Percentiles rank a stretch among this genome's conserved stretches.
These are phyloP conservation scores for Limnephilus lunatus DNA, from an alignment of 2,888 invertebrate species.

Conservation along the genomic window DNA sequence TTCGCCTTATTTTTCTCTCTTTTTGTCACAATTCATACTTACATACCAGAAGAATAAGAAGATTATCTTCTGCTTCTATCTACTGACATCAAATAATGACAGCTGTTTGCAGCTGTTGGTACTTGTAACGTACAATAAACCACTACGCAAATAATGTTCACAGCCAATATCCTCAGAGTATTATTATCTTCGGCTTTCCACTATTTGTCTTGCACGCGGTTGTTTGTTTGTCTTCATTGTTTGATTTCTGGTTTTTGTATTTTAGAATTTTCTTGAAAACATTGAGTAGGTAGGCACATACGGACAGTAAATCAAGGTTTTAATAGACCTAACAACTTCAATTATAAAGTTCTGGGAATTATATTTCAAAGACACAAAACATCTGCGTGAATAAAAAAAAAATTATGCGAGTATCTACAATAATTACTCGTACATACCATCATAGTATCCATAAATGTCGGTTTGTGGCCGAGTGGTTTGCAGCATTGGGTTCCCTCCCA, in stretches of 20 bases:
- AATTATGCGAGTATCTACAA: not conserved
- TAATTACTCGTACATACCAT: too few species aligned
- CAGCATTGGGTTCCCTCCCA: too few species aligned
- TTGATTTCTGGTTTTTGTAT: not conserved
- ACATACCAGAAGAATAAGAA: not conserved
- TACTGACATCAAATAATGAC: not conserved
- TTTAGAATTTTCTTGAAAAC: not conserved
- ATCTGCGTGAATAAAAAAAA: not conserved
- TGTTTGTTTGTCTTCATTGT: not conserved
- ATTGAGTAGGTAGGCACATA: not conserved
- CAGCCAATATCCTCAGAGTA: not conserved
- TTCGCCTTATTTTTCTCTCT: too few species aligned
- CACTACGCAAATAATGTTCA: not conserved
- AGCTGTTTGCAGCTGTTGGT: constrained; percentile 26
- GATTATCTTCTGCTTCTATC: not conserved
- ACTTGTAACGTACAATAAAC: not conserved
- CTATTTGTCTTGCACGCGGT: not conserved
- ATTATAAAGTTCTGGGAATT: not conserved
- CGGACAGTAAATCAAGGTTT: not conserved
- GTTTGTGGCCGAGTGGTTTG: too few species aligned
- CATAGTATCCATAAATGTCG: too few species aligned
- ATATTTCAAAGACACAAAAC: not conserved
- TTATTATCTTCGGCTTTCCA: constrained; percentile 8
- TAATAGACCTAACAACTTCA: not conserved
- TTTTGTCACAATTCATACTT: too few species aligned